phyloP scores from a whole-genome alignment of 2,797 vertebrate genomes.

The Hippoglossus hippoglossus region DNA sequence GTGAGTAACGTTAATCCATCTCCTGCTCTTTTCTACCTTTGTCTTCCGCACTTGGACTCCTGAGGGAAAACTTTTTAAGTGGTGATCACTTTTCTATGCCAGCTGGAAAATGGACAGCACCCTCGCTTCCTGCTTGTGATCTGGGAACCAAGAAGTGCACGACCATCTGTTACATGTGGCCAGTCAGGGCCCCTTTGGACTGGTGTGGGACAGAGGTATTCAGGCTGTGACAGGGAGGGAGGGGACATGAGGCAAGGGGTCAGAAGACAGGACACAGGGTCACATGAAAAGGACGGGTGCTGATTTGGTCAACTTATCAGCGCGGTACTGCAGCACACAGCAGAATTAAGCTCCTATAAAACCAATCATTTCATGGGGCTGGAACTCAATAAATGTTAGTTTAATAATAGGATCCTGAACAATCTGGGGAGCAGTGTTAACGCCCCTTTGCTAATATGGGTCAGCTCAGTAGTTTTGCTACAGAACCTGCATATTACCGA shows the following conservation, averaged over 20 bases:
- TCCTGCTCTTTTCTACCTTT: no score
- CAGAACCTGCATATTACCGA: not conserved
- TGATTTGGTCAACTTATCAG: not conserved
- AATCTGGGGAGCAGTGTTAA: constrained; percentile 9
- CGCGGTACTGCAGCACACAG: not conserved
- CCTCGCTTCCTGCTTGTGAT: constrained; percentile 3
- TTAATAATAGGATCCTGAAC: constrained; percentile 3
- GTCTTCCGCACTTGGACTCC: not conserved
- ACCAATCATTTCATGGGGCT: not conserved
- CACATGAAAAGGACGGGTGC: not conserved
- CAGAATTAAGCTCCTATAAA: not conserved
- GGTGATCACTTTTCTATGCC: not conserved
- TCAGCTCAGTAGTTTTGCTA: constrained; percentile 17
- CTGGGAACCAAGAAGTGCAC: not conserved
- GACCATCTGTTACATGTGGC: constrained; percentile 19
- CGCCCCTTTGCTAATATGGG: constrained; percentile 16
- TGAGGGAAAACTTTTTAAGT: not conserved
- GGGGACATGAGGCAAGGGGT: no score
- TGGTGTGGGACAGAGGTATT: not conserved
- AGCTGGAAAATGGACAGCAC: not conserved
- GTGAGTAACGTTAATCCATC: no score
- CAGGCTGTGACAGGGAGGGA: not conserved
- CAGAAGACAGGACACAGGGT: not conserved
- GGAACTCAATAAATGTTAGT: constrained; percentile 4
- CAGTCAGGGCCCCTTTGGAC: not conserved